phyloP scores from a whole-genome alignment of 2,113 vertebrate genomes.

The Heterochromis multidens region DNA sequence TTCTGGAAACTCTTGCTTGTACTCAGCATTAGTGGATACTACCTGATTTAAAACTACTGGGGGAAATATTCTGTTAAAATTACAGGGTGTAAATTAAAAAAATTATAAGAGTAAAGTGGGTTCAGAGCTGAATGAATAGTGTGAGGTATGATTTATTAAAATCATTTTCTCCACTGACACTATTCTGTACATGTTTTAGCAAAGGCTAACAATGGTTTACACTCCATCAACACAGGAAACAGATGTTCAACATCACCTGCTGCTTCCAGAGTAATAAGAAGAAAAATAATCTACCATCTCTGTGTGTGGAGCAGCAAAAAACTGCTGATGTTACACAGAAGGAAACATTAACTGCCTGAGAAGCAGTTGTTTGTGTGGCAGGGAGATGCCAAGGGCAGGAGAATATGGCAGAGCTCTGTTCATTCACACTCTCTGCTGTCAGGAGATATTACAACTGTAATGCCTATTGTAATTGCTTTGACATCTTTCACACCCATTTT shows the following conservation, averaged over 20 bases:
- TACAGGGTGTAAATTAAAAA: not conserved
- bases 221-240: not conserved
- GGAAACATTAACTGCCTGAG: constrained; percentile 2
- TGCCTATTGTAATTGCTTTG: constrained; percentile 72
- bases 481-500: constrained; percentile 70
- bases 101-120: not conserved
- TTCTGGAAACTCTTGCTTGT: not conserved
- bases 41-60: not conserved
- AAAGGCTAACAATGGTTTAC: not conserved
- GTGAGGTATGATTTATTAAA: not conserved
- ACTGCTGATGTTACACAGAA: not conserved
- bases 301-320: not conserved
- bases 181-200: not conserved
- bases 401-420: constrained; percentile 11
- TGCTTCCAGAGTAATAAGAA: not conserved
- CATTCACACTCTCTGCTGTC: constrained; percentile 57
- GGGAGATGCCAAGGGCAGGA: constrained; percentile 33
- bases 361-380: not conserved
- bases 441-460: constrained; percentile 59
- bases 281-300: not conserved
- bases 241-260: not conserved
- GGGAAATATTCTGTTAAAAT: not conserved
- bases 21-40: not conserved
- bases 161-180: not conserved
- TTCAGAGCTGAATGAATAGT: not conserved